A percentile compares a stretch with the other conserved stretches of the same genome.
Evolutionary conservation across 2,113 vertebrate genomes (phyloP).

Genomic region (Phycodurus eques): DNA sequence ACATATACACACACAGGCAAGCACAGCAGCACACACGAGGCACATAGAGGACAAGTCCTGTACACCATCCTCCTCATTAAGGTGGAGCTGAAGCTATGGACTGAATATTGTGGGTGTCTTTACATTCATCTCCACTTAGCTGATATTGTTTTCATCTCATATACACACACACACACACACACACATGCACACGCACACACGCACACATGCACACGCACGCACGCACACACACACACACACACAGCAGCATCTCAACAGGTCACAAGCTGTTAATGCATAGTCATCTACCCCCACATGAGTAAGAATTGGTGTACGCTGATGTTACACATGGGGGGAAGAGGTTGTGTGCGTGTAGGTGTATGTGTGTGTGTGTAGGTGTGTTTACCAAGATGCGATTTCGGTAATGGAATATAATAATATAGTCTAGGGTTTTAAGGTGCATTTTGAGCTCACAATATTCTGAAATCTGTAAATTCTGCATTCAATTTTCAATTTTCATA

Average conservation of each 20-base stretch:
- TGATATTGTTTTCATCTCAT: conserved; percentile 25
- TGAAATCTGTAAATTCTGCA: background rate
- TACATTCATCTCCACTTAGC: conserved; percentile 20
- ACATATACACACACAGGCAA: background rate
- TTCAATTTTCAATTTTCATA: background rate
- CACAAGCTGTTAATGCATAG: too few relatives aligned
- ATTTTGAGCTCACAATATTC: background rate
- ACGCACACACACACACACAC: background rate
- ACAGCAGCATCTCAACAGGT: too few relatives aligned
- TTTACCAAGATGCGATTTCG: background rate
- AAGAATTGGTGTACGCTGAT: too few relatives aligned
- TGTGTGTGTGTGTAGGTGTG: too few relatives aligned
- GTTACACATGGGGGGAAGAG: too few relatives aligned
- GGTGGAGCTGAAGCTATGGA: conserved; percentile 16
- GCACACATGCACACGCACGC: too few relatives aligned
- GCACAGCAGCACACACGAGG: background rate
- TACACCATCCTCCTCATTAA: conserved; percentile 21
- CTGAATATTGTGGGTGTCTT: conserved; percentile 24
- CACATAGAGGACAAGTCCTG: background rate
- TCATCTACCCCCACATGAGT: too few relatives aligned
- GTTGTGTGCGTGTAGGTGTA: background rate
- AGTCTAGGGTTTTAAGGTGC: background rate
- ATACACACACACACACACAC: background rate
- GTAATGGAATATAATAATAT: background rate
- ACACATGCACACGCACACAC: too few relatives aligned